Base-by-base conservation (phyloP, 2,888 invertebrate species). In the Xiphydria camelus region DNA sequence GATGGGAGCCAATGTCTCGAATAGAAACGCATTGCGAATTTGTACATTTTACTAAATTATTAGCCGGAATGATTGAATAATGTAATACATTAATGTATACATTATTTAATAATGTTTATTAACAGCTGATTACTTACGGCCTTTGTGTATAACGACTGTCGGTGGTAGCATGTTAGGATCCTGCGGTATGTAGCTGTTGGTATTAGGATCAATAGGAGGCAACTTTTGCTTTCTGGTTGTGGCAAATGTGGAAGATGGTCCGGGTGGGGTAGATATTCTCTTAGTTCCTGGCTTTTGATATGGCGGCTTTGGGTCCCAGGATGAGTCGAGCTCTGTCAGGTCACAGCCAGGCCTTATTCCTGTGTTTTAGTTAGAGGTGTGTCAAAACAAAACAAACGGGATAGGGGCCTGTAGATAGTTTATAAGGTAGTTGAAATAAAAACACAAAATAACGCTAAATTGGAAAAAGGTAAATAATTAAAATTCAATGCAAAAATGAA, bases 261-360 rank as follows among this genome's bases (percentile, higher is more conserved):
- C 68, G 3, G 68, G 58, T 20, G 72, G 67, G 19, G 70, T 68
- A 36, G 67, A 56, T 34, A 73, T 65, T 47, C 76, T 59, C 52
- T 76, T 77, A 25, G 45, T 66, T 20, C 67, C 66, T 3, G 66
- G 56, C 38, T 76, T 74, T 25, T 75, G 65, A 57, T 63, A 61
- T 4, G 70, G 62, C 51, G 77, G 77, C 52, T 78, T 77, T 53
- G 76, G 64, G 58, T 79, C 79, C 81, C 82, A 82, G 67, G 81
- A 80, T 64, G 80, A 84, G 70, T 89, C 89, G 55, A 89, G 79
- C 73, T 88, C 88, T 45, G 89, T 88, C 63, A 91, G 78, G 77
- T 92, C 91, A 66, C 91, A 91, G 52, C 92, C 90, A 23, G 92
- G 92, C 46, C 90, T 81, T 66, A 93, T 91, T 75, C 75, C 75